Base-by-base conservation (phyloP, 2,113 vertebrate genomes). In the Vanacampus margaritifer region DNA sequence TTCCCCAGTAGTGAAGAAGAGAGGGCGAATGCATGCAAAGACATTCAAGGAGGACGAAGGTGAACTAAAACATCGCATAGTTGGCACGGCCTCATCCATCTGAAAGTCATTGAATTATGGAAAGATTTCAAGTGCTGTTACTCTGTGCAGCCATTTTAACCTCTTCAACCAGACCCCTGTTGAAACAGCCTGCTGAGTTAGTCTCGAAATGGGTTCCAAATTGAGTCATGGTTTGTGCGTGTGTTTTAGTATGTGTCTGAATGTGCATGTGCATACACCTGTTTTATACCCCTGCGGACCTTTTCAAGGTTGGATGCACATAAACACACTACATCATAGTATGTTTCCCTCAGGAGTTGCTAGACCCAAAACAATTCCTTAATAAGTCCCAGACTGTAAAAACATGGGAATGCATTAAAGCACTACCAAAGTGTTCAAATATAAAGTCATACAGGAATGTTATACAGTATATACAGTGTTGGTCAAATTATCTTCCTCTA, bases 11-110 rank as follows among this genome's bases (percentile, higher is more conserved):
- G 65, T 21, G 26, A 60, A 75, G 51, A 80, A 26, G n/a, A 76
- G 72, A 70, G 48, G 68, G 72, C 1, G 66, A 76, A 68, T 80
- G 80, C 86, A 76, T 91, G 90, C 89, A 75, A 90, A 91, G 86
- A 86, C 81, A 60, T 80, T 64, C 56, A 75, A 80, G 58, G 69
- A 78, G 65, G 59, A 81, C 73, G 63, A 70, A 80, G 17, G 37
- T 82, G 82, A 79, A 75, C 59, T n/a, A n/a, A 73, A 83, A 79
- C 77, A 39, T 82, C 76, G 57, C 66, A 79, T 71, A 73, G 65
- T 75, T 89, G 88, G 89, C 84, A 85, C 69, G 53, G 74, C 61
- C 72, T 79, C 68, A 48, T 68, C 62, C 83, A 83, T 78, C 91
- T 75, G 62, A 87, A 84, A 91, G 71, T 79, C 75, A 86, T 83